These are phyloP conservation scores for Ataeniobius toweri DNA, from an alignment of 2,797 vertebrate genomes.

Conservation along the genomic window DNA sequence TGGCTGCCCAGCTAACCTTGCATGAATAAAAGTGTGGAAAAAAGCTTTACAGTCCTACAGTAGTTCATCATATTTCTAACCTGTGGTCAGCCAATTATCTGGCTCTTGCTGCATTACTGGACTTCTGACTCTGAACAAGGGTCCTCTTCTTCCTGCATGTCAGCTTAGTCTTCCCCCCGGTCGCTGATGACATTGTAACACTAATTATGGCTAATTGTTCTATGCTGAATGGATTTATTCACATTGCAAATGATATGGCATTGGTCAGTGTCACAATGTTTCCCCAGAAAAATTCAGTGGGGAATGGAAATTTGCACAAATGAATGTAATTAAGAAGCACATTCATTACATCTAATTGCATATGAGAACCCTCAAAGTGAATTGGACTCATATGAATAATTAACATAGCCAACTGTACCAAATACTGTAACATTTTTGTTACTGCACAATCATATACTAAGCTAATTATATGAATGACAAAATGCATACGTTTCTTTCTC, in stretches of 20 bases:
- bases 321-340: conserved; percentile 83
- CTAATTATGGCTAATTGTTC: conserved; percentile 83
- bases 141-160: conserved; percentile 67
- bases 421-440: conserved; percentile 42
- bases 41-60: conserved; percentile 35
- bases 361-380: conserved; percentile 79
- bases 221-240: conserved; percentile 79
- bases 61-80: conserved; percentile 63
- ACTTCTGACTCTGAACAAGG: conserved; percentile 67
- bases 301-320: conserved; percentile 81
- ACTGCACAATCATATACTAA: conserved; percentile 47
- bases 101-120: conserved; percentile 61
- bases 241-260: conserved; percentile 81
- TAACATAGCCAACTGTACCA: conserved; percentile 65
- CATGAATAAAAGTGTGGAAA: conserved; percentile 20
- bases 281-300: conserved; percentile 78
- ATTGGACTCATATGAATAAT: conserved; percentile 78
- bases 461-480: conserved; percentile 11
- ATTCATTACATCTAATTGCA: conserved; percentile 83
- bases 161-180: conserved; percentile 73
- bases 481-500: background rate
- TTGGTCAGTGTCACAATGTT: conserved; percentile 81
- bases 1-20: conserved; percentile 46
- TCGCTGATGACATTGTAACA: conserved; percentile 79
- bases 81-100: conserved; percentile 73